Base-by-base conservation (phyloP, 1,140 invertebrate genomes). In the Dendroctonus ponderosae region DNA sequence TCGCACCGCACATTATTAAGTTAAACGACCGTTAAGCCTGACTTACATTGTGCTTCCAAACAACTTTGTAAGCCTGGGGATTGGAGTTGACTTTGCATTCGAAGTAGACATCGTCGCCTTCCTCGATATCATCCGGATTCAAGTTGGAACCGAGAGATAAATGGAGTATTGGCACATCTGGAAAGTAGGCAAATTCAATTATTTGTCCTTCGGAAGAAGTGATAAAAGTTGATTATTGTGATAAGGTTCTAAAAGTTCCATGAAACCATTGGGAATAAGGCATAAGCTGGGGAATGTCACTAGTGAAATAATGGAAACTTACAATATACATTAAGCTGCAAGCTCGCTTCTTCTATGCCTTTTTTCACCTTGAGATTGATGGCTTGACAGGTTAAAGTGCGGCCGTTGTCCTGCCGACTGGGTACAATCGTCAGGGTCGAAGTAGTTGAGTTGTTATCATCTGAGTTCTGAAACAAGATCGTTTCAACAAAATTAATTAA, bases 11-110 rank as follows among this genome's bases (percentile, higher is more conserved):
- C 5, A 56, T 39, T 65, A 26, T 26, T 26, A 26, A 26, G 26
- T 26, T 26, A 26, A 26, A 26, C 26, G 26, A 26, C 26, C 26
- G 26, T 26, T 26, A 26, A 26, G 26, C 26, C 26, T 26, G 26
- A 91, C 90, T 92, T 82, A 94, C 93, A 79, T 95, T 93, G 80
- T 95, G 93, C 75, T 91, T 91, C 92, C 92, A 95, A 46, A 91
- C 83, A 70, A 94, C 89, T 87, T 93, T 93, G 78, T 93, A 92
- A 72, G 91, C 89, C 50, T 82, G 82, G 6, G 92, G 92, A 83
- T 95, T 94, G 62, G 92, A 89, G 75, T 88, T 85, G 64, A 94
- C 89, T 76, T 89, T 88, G 80, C 93, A 95, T 79, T 91, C 91
- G 76, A 94, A 93, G 78, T 94, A 94, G 58, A 94, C 92, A 80